Evolutionary conservation across 2,888 invertebrate species (phyloP).

Genomic region (Drosophila koepferae): DNA sequence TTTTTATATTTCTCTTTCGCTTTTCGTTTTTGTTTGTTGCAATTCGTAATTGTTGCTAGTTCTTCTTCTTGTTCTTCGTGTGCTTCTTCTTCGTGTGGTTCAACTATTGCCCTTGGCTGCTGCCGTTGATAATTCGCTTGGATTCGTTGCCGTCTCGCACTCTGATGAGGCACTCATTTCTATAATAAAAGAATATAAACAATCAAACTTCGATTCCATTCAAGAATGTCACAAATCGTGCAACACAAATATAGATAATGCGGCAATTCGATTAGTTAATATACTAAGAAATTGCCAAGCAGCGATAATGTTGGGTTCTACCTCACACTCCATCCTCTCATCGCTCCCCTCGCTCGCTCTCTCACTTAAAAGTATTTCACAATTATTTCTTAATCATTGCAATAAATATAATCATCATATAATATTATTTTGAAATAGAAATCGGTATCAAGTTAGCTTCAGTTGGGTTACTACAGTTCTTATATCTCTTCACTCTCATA

Average conservation of each 20-base stretch:
- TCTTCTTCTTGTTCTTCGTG: not conserved
- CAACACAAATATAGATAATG: constrained; percentile 1
- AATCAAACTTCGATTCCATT: constrained; percentile 19
- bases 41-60: not conserved
- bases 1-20: not conserved
- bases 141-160: constrained; percentile 52
- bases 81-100: constrained; percentile 17
- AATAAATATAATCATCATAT: not conserved
- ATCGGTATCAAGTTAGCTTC: not conserved
- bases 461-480: not conserved
- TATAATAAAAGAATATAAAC: constrained; percentile 32
- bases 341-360: not conserved
- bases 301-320: not conserved
- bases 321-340: not conserved
- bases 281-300: not conserved
- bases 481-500: not conserved
- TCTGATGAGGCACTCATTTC: constrained; percentile 70
- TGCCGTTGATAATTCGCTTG: constrained; percentile 55
- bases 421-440: not conserved
- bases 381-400: not conserved
- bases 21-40: constrained; percentile 4
- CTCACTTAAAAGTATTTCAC: not conserved
- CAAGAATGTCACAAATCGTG: constrained; percentile 5
- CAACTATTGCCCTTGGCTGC: constrained; percentile 50
- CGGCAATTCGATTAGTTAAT: constrained; percentile 1